Percentiles rank a stretch among this genome's conserved stretches.
Evolutionary conservation across 1,140 invertebrate genomes (phyloP).

Genomic region (Drosophila rufa): DNA sequence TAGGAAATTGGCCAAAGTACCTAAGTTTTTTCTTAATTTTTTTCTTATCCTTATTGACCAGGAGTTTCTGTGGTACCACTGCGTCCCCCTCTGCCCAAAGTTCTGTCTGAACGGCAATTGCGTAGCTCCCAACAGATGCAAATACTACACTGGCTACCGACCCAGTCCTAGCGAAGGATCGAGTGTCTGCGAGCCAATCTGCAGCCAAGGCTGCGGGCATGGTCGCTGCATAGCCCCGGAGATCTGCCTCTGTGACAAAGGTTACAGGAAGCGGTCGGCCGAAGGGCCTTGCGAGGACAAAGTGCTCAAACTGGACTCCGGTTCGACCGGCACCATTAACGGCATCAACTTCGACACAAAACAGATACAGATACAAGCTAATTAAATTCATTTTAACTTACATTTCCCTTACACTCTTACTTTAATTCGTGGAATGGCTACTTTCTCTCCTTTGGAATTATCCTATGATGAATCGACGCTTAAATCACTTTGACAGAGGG

Average conservation of each 20-base stretch:
- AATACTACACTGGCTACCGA: slow-evolving; percentile 69
- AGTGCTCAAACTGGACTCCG: slow-evolving; percentile 45
- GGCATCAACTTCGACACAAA: slow-evolving; percentile 82
- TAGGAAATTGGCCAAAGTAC: background rate
- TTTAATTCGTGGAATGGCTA: too few species aligned
- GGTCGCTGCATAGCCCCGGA: slow-evolving; percentile 72
- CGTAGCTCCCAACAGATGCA: slow-evolving; percentile 68
- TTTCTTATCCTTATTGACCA: slow-evolving; percentile 1
- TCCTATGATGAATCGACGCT: too few species aligned
- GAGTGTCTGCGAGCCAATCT: slow-evolving; percentile 69
- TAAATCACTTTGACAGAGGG: too few species aligned
- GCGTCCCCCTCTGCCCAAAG: slow-evolving; percentile 84
- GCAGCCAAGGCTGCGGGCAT: slow-evolving; percentile 58
- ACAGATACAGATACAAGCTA: too few species aligned
- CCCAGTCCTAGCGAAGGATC: slow-evolving; percentile 73
- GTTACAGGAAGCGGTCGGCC: slow-evolving; percentile 75
- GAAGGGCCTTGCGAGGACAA: slow-evolving; percentile 75
- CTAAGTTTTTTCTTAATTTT: too few species aligned
- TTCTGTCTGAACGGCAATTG: slow-evolving; percentile 77
- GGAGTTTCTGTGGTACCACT: slow-evolving; percentile 66
- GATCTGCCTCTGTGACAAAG: slow-evolving; percentile 63
- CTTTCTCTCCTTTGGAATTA: too few species aligned
- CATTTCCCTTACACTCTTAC: background rate
- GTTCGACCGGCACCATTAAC: slow-evolving; percentile 80
- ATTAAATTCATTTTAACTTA: background rate